phyloP scores from a whole-genome alignment of 2,797 vertebrate genomes.

The Tenualosa thibaudeaui region DNA sequence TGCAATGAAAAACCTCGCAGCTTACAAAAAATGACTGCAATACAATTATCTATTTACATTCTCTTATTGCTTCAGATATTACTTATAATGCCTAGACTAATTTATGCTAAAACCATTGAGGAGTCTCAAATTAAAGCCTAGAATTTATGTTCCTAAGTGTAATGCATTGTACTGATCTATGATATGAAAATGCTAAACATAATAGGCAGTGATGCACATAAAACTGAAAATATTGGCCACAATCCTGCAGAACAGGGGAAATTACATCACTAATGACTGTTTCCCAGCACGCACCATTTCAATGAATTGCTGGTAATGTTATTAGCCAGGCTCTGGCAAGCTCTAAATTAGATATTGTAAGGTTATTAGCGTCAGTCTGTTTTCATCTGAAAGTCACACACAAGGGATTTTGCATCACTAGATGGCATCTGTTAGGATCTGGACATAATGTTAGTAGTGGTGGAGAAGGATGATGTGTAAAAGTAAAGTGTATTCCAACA shows the following conservation, averaged over 20 bases:
- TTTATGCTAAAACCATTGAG: too few relatives aligned
- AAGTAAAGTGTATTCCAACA: neutral
- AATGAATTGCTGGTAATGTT: neutral
- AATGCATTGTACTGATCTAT: neutral
- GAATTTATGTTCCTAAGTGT: neutral
- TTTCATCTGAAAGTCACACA: neutral
- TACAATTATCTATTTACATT: too few relatives aligned
- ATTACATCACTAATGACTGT: neutral
- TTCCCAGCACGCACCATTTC: neutral
- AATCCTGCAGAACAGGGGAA: neutral
- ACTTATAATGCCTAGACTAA: too few relatives aligned
- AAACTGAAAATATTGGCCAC: neutral
- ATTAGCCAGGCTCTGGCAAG: neutral
- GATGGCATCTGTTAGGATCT: neutral
- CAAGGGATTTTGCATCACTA: neutral
- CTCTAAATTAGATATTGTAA: neutral
- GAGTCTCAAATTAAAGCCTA: too few relatives aligned
- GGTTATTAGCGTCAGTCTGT: neutral
- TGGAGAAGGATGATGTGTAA: neutral
- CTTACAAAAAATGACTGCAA: too few relatives aligned
- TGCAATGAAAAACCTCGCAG: too few relatives aligned
- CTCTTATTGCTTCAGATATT: too few relatives aligned
- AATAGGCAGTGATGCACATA: neutral
- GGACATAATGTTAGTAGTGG: neutral
- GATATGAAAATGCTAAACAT: neutral